These are phyloP conservation scores for Acyrthosiphon pisum DNA, from an alignment of 1,140 invertebrate species.

Conservation along the genomic window DNA sequence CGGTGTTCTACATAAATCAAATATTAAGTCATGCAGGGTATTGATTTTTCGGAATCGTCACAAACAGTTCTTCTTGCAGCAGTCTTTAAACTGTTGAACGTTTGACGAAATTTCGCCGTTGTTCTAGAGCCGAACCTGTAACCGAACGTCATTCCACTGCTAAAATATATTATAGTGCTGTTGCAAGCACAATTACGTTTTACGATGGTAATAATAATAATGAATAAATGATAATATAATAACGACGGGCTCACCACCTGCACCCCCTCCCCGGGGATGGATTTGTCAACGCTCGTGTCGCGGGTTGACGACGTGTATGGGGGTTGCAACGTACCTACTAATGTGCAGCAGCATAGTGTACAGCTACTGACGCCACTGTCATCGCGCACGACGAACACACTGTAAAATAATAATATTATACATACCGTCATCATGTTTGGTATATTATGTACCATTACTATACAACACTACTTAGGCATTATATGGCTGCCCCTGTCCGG, in stretches of 20 bases:
- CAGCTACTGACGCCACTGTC: background rate
- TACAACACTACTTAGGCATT: too few relatives aligned
- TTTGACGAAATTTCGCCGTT: background rate
- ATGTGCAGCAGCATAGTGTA: background rate
- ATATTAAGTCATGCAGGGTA: background rate
- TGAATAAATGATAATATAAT: constrained; percentile 27
- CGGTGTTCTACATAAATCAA: background rate
- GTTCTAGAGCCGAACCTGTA: background rate
- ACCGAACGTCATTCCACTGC: background rate
- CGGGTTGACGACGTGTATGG: background rate
- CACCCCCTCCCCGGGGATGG: background rate
- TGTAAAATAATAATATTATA: background rate
- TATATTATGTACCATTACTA: too few relatives aligned
- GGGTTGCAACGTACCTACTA: background rate
- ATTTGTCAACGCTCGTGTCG: constrained; percentile 25
- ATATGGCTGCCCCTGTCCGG: background rate
- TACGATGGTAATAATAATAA: constrained; percentile 5
- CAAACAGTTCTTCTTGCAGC: background rate
- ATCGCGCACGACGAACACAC: background rate
- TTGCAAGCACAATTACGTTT: background rate
- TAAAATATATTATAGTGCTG: background rate
- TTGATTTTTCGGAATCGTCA: background rate
- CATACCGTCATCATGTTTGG: background rate
- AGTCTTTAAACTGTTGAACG: background rate
- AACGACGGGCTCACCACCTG: background rate